Conservation (phyloP, 2,113 vertebrate species). For the Oncorhynchus kisutch region DNA sequence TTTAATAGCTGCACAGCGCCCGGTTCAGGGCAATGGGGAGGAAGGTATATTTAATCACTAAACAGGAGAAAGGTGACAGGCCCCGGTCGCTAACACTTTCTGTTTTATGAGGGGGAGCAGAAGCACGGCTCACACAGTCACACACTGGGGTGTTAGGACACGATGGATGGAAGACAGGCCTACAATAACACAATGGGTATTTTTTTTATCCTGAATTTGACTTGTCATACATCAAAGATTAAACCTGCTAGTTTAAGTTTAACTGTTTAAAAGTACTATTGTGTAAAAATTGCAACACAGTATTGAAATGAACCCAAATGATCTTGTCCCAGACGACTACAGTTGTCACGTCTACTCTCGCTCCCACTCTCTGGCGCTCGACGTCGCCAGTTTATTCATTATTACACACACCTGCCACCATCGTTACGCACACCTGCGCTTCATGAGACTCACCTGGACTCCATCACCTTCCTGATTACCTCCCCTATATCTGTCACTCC, state of each 20-base stretch:
- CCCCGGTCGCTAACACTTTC: conserved; percentile 55
- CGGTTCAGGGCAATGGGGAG: background rate
- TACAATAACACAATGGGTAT: background rate
- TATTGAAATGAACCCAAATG: conserved; percentile 20
- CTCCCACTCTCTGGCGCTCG: too few species aligned
- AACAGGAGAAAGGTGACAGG: conserved; percentile 55
- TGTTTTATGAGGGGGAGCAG: conserved; percentile 55
- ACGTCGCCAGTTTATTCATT: too few species aligned
- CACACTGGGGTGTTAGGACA: too few species aligned
- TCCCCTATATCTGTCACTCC: too few species aligned
- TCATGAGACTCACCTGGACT: too few species aligned
- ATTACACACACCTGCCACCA: too few species aligned
- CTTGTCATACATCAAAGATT: too few species aligned
- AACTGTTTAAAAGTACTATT: background rate
- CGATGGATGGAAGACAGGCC: background rate
- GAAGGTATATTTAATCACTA: conserved; percentile 65
- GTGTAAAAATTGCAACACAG: background rate
- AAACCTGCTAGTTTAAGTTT: background rate
- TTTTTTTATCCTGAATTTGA: too few species aligned
- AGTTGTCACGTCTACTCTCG: too few species aligned
- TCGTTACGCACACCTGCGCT: too few species aligned
- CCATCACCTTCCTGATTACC: too few species aligned
- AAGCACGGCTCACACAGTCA: conserved; percentile 1
- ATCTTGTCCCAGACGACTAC: too few species aligned
- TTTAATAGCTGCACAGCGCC: conserved; percentile 66